These are phyloP conservation scores for Limosa lapponica DNA, from an alignment of 2,797 vertebrate species.

Conservation along the genomic window DNA sequence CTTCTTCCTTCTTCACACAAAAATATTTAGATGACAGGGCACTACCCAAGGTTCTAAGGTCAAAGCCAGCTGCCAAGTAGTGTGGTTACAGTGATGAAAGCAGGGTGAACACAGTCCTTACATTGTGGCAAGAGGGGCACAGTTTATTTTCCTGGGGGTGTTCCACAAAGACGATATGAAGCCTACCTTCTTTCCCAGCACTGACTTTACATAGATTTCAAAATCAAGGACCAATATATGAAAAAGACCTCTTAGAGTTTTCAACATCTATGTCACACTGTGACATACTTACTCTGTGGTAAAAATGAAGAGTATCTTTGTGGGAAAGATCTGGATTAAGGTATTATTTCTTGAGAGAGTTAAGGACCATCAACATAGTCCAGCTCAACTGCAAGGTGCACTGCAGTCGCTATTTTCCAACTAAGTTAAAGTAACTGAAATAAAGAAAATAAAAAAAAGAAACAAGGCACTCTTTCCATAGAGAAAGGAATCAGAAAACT, in stretches of 20 bases:
- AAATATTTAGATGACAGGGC: neutral
- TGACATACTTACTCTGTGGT: neutral
- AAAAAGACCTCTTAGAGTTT: neutral
- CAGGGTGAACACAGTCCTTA: neutral
- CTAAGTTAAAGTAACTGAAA: neutral
- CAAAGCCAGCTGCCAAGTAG: neutral
- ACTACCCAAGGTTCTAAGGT: neutral
- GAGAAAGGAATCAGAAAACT: neutral
- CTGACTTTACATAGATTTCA: neutral
- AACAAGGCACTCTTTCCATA: neutral
- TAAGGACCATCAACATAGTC: neutral
- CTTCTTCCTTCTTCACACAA: neutral
- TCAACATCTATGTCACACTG: neutral
- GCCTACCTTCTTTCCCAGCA: neutral
- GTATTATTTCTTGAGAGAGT: neutral
- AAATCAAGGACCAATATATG: neutral
- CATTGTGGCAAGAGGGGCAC: accelerated
- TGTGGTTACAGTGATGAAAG: neutral
- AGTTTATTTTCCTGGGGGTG: neutral
- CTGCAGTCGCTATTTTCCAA: neutral
- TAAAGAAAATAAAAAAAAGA: neutral
- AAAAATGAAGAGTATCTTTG: neutral
- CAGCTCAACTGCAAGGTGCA: neutral
- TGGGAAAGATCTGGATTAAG: neutral
- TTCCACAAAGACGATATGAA: neutral